Evolutionary conservation across 2,888 invertebrate genomes (phyloP), one percentile per base, ranked within the genome.

Genomic region (Drosophila incognita): DNA sequence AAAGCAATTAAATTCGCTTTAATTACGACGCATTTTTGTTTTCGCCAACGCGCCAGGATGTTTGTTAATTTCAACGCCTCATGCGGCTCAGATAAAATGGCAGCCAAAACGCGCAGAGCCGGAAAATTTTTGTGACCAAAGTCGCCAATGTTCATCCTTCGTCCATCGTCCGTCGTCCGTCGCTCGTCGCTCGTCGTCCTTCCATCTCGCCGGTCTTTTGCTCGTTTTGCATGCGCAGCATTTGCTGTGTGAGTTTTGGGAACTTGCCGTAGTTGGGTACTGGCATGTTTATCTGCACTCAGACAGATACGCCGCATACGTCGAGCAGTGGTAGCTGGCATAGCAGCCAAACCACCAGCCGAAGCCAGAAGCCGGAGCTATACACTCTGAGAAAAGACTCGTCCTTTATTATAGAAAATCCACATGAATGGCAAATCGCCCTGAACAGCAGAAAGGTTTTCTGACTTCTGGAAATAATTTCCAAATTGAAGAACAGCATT

Each of bases 1-100:
- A 89, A 85, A 87, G 85, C 90, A 86, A 85, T 86, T 86, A 89
- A 86, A 89, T 87, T 87, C 80, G 88, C 86, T 86, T 86, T 89
- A 85, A 89, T 85, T 85, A 87, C 90, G 63, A 59, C 74, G 78
- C 80, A 82, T 82, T 86, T 89, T 85, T 84, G 82, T 74, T 75
- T 63, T 40, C 46, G 36, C 49, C 59, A 63, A 66, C 57, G 64
- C 76, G 61, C 62, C 68, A 63, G 73, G 63, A 76, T 85, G 89
- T 85, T 89, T 87, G 85, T 89, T 89, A 87, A 89, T 89, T 85
- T 89, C 87, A 87, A 82, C 89, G 87, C 89, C 85, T 87, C 87
- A 75, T 84, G 84, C 89, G 69, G 66, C 81, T 80, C 79, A 63
- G 89, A 86, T 89, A 89, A 86, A 86, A 88, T 88, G 79, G 72